Evolutionary conservation across 2,113 vertebrate genomes (phyloP).

Genomic region (Paramisgurnus dabryanus): DNA sequence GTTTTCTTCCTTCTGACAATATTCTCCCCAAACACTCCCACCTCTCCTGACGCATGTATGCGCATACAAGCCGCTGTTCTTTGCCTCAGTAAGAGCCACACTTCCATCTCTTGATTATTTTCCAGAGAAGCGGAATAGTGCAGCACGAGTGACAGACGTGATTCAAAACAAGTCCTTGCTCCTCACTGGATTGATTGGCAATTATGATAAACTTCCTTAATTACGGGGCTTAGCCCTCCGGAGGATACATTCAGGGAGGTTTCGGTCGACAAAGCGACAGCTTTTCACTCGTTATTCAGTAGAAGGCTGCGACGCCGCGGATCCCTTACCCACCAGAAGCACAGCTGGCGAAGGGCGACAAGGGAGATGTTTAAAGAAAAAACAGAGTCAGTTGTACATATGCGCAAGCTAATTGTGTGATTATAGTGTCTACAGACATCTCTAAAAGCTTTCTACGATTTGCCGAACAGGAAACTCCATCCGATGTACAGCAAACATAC

Average conservation of each 20-base stretch:
- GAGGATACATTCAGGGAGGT: conserved; percentile 32
- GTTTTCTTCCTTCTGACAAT: conserved; percentile 13
- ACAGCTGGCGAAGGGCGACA: conserved; percentile 40
- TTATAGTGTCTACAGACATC: conserved; percentile 20
- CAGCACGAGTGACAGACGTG: conserved; percentile 4
- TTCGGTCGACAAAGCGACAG: conserved; percentile 21
- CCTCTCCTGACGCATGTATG: conserved; percentile 1
- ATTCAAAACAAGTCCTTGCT: conserved; percentile 41
- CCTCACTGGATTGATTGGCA: conserved; percentile 45
- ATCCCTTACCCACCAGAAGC: conserved; percentile 7
- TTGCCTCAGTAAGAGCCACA: background rate
- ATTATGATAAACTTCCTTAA: conserved; percentile 52
- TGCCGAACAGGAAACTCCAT: background rate
- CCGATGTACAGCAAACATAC: conserved; percentile 13
- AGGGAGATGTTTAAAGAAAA: conserved; percentile 12
- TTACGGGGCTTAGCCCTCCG: conserved; percentile 29
- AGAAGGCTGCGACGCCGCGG: conserved; percentile 2
- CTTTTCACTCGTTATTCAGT: conserved; percentile 22
- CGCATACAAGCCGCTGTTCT: background rate
- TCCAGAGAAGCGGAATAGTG: conserved; percentile 24
- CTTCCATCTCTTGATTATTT: conserved; percentile 29
- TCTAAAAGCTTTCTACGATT: background rate
- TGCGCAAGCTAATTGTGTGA: conserved; percentile 19
- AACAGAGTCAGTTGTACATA: conserved; percentile 1
- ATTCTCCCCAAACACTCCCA: conserved; percentile 23